phyloP scores from a whole-genome alignment of 2,113 vertebrate genomes.

The Pterophyllum scalare region DNA sequence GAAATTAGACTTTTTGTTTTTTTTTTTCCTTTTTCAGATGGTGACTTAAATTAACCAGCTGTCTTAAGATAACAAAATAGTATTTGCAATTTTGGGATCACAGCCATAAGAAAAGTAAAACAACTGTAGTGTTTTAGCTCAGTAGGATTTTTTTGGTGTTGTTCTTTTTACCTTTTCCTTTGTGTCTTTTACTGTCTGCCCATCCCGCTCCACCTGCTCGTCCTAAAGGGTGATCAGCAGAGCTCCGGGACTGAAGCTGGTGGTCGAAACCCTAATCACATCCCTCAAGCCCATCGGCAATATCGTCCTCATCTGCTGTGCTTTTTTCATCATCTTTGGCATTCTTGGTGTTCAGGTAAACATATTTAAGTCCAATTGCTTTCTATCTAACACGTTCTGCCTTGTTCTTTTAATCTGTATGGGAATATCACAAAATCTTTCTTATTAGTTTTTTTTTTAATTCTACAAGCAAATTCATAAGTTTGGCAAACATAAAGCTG shows the following conservation, averaged over 20 bases:
- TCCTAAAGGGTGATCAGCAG: constrained; percentile 91
- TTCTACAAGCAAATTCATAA: neutral
- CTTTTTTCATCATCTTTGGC: constrained; percentile 99
- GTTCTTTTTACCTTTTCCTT: neutral
- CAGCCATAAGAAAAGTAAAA: neutral
- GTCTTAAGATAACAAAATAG: neutral
- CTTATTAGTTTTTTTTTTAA: neutral
- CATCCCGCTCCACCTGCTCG: neutral
- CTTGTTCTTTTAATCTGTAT: rapidly evolving
- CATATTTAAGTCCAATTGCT: rapidly evolving
- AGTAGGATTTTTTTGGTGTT: neutral
- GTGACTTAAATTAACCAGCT: neutral
- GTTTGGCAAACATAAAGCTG: neutral
- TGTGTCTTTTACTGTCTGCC: neutral
- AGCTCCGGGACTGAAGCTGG: constrained; percentile 94
- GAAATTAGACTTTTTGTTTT: neutral
- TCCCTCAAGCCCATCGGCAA: constrained; percentile 98
- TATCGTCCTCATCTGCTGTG: constrained; percentile 98
- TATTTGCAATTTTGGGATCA: neutral
- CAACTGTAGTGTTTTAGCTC: neutral
- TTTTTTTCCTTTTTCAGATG: neutral
- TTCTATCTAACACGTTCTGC: neutral
- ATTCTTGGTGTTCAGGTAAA: constrained; percentile 96
- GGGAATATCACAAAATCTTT: neutral
- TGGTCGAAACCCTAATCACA: constrained; percentile 96